Percentiles rank a stretch among this genome's conserved stretches.
Evolutionary conservation across 2,797 vertebrate genomes (phyloP).

Genomic region (Mormyrus hasselquistii): DNA sequence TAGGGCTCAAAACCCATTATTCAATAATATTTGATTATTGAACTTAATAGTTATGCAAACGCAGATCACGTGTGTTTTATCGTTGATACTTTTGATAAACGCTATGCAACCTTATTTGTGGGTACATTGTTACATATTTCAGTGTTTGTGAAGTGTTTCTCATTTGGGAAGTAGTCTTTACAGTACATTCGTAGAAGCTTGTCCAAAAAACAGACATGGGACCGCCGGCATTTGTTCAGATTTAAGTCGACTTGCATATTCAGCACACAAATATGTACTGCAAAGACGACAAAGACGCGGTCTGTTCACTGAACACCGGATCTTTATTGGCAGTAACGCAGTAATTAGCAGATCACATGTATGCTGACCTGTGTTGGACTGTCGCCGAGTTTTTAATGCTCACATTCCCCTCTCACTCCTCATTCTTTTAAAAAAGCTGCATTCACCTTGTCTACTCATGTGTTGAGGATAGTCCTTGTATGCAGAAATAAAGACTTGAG

Average conservation of each 20-base stretch:
- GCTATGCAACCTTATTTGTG: neutral
- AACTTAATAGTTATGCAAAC: neutral
- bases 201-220: neutral
- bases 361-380: neutral
- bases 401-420: neutral
- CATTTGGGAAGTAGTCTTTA: neutral
- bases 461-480: slow-evolving; percentile 46
- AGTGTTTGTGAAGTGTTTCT: neutral
- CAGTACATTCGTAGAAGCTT: neutral
- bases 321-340: neutral
- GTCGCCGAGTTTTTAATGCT: neutral
- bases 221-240: neutral
- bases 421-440: neutral
- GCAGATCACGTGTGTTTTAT: neutral
- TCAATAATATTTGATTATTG: neutral
- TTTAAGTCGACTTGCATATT: neutral
- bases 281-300: neutral
- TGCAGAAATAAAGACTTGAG: slow-evolving; percentile 48
- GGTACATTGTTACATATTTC: neutral
- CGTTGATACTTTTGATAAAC: neutral
- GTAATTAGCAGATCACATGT: neutral
- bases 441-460: neutral
- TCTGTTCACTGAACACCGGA: neutral
- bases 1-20: neutral
- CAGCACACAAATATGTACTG: neutral